Evolutionary conservation across 2,888 invertebrate genomes (phyloP), one percentile per base, ranked within the genome.

Genomic region (Deilephila elpenor): DNA sequence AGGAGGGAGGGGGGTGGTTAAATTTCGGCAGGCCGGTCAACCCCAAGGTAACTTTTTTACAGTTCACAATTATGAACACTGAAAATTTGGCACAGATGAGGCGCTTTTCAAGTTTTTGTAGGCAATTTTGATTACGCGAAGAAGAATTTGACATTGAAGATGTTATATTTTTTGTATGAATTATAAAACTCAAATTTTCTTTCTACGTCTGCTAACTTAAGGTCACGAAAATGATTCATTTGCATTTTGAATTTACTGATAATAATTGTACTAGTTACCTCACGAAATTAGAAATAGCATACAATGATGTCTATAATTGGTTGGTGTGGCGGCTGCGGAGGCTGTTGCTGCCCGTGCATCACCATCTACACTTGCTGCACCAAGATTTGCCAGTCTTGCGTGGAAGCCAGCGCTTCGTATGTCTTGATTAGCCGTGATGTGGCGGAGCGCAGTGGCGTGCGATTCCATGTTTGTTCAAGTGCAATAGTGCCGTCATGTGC

Each of bases 281-380:
- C 32, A 32, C 3, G 32, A 32, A 32, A 32, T 32, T 3, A 32
- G 5, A 32, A 32, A 5, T 5, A 5, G 32, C 4, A 5, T 5
- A 32, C 5, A 32, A 32, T 5, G 5, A 32, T 4, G 32, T 32
- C 32, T 32, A 32, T 5, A 32, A 32, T 32, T 78, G 82, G 84
- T 75, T 80, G 83, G 72, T 85, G 89, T 70, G 81, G 85, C 53
- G 77, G 83, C 29, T 81, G 85, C 78, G 78, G 84, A 74, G 86
- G 86, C 44, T 83, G 85, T 44, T 83, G 91, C 81, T 91, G 92
- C 79, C 93, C 93, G 0, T 84, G 83, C 78, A 93, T 93, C 75
- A 93, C 92, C 1, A 93, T 93, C 77, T 91, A 93, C 85, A 92
- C 92, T 56, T 92, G 93, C 82, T 93, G 92, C 83, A 93, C 93